Percentiles rank a stretch among this genome's conserved stretches.
These are phyloP conservation scores for Tipula confusa DNA, from an alignment of 2,888 invertebrate species.

Conservation along the genomic window DNA sequence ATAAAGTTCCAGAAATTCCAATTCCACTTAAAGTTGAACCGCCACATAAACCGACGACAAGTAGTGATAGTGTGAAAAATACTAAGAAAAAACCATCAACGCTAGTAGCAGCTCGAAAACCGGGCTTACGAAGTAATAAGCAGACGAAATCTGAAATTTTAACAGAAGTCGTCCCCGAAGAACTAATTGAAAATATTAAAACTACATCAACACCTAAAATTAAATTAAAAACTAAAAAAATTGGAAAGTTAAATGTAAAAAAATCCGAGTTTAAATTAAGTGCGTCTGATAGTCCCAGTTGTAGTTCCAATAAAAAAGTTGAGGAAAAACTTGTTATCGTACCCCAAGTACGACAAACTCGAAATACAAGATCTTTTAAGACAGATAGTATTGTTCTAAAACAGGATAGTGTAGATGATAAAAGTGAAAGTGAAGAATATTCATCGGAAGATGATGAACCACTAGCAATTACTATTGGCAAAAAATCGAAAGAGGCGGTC, in stretches of 20 bases:
- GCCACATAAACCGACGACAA: conserved; percentile 26
- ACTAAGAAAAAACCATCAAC: background rate
- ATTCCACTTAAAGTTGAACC: background rate
- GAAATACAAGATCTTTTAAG: background rate
- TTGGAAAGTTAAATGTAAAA: background rate
- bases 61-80: background rate
- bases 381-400: background rate
- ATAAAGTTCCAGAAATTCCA: background rate
- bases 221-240: background rate
- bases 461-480: conserved; percentile 42
- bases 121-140: conserved; percentile 30
- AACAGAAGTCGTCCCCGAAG: background rate
- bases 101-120: conserved; percentile 31
- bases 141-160: background rate
- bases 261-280: background rate
- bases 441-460: conserved; percentile 57
- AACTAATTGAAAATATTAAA: background rate
- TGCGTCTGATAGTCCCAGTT: background rate
- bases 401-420: background rate
- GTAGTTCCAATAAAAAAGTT: background rate
- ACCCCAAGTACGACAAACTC: background rate
- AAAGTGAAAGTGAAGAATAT: conserved; percentile 43
- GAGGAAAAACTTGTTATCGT: background rate
- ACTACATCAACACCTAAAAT: background rate
- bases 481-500: background rate